Evolutionary conservation across 2,888 invertebrate species (phyloP).

Genomic region (Tenthredo scrophulariae): DNA sequence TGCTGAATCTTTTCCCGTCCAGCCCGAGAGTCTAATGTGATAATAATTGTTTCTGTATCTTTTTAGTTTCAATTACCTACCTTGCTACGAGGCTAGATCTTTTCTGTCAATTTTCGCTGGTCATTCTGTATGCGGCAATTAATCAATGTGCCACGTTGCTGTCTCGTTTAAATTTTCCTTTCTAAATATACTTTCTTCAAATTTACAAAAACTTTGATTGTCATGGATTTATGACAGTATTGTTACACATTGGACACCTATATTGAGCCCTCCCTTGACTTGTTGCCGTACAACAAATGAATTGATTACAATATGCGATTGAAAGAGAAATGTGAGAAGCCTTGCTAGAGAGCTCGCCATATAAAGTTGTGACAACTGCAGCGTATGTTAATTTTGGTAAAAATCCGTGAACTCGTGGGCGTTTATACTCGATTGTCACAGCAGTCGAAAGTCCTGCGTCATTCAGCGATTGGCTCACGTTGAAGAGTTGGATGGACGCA

Average conservation of each 20-base stretch:
- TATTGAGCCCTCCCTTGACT: background rate
- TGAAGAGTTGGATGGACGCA: slow-evolving; percentile 8
- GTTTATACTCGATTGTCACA: slow-evolving; percentile 34
- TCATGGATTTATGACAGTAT: background rate
- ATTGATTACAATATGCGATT: slow-evolving; percentile 28
- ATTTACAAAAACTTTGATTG: background rate
- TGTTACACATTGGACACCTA: background rate
- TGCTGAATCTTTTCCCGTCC: background rate
- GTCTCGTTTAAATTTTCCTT: background rate
- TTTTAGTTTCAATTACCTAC: slow-evolving; percentile 35
- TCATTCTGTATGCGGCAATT: background rate
- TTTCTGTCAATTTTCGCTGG: background rate
- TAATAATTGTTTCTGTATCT: slow-evolving; percentile 42
- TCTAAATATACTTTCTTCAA: background rate
- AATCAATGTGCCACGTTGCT: background rate
- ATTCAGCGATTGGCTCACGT: slow-evolving; percentile 36
- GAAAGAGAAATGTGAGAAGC: slow-evolving; percentile 44
- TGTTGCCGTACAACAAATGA: background rate
- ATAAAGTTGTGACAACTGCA: slow-evolving; percentile 38
- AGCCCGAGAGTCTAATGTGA: slow-evolving; percentile 10
- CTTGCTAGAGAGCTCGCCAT: slow-evolving; percentile 2
- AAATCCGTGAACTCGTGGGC: slow-evolving; percentile 36
- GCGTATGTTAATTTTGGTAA: slow-evolving; percentile 26
- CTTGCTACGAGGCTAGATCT: background rate
- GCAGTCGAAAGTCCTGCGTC: slow-evolving; percentile 45